A percentile compares a stretch with the other conserved stretches of the same genome.
These are phyloP conservation scores for Epizoanthus stellaris DNA, from an alignment of 92 coral and sea anemone genomes.

Conservation along the genomic window DNA sequence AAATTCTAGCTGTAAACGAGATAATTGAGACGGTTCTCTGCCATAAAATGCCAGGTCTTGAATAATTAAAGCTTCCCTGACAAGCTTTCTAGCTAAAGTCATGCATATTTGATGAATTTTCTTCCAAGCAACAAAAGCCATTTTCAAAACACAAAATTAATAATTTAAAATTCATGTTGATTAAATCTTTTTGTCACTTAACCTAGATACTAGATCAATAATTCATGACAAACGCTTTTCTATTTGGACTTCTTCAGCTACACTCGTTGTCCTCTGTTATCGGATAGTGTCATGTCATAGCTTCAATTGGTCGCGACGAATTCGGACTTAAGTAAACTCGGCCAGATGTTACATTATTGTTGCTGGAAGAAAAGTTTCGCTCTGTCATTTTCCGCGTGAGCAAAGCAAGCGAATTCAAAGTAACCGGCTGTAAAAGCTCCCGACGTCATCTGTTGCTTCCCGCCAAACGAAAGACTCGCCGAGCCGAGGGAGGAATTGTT, in stretches of 20 bases:
- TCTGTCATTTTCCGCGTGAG: conserved; percentile 33
- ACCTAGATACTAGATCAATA: conserved; percentile 71
- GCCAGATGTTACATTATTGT: conserved; percentile 31
- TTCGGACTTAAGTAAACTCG: conserved; percentile 24
- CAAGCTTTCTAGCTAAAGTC: conserved; percentile 70
- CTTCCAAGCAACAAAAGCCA: conserved; percentile 87
- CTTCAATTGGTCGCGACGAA: conserved; percentile 15
- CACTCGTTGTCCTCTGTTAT: conserved; percentile 21
- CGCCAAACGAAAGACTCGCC: neutral
- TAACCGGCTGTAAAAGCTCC: neutral
- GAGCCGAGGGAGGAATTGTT: neutral
- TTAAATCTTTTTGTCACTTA: conserved; percentile 92
- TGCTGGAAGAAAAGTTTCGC: conserved; percentile 14
- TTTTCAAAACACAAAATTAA: conserved; percentile 87
- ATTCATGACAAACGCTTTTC: conserved; percentile 70
- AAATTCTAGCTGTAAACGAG: neutral
- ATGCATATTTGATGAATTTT: conserved; percentile 73
- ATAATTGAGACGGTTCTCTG: conserved; percentile 60
- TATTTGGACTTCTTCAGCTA: conserved; percentile 39
- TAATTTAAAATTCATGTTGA: conserved; percentile 96
- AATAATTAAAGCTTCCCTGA: conserved; percentile 65
- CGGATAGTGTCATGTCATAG: conserved; percentile 33
- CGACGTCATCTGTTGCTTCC: neutral
- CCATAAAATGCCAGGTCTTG: conserved; percentile 94
- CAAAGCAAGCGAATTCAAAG: conserved; percentile 4